phyloP scores from a whole-genome alignment of 1,140 invertebrate genomes.

The Pseudomyrmex dendroicus region DNA sequence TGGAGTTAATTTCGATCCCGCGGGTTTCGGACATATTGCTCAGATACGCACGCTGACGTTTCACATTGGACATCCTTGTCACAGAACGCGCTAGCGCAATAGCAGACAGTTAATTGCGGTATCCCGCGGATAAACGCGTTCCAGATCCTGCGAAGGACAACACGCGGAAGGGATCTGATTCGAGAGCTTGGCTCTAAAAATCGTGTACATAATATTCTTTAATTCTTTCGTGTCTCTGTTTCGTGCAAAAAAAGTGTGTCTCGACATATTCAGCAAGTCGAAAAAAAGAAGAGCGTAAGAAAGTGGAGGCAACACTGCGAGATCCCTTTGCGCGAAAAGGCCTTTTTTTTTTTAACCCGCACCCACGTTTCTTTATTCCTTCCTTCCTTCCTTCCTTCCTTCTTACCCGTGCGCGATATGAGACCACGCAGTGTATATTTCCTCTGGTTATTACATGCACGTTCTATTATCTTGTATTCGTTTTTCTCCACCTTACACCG shows the following conservation, averaged over 20 bases:
- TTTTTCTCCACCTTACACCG: conserved; percentile 61
- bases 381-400: conserved; percentile 72
- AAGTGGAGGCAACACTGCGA: background rate
- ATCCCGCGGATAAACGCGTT: conserved; percentile 78
- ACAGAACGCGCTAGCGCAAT: conserved; percentile 71
- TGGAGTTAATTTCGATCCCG: conserved; percentile 49
- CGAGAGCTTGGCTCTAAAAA: background rate
- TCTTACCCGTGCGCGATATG: conserved; percentile 66
- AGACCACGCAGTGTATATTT: conserved; percentile 76
- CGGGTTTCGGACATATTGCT: conserved; percentile 23
- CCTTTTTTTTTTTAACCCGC: background rate
- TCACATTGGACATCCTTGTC: conserved; percentile 76
- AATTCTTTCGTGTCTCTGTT: conserved; percentile 9
- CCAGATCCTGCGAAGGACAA: conserved; percentile 75
- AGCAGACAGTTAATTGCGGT: conserved; percentile 82
- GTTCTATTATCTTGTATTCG: conserved; percentile 81
- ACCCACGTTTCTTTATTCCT: conserved; percentile 53
- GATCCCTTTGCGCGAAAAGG: conserved; percentile 28
- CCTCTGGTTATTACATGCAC: conserved; percentile 82
- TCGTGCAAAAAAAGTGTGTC: background rate
- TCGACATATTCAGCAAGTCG: conserved; percentile 17
- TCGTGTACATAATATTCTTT: conserved; percentile 3
- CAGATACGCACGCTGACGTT: conserved; percentile 74
- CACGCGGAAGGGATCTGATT: conserved; percentile 53
- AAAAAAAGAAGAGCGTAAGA: conserved; percentile 24